Conservation (phyloP, 1,140 invertebrate genomes). For the Drosophila orosa region DNA sequence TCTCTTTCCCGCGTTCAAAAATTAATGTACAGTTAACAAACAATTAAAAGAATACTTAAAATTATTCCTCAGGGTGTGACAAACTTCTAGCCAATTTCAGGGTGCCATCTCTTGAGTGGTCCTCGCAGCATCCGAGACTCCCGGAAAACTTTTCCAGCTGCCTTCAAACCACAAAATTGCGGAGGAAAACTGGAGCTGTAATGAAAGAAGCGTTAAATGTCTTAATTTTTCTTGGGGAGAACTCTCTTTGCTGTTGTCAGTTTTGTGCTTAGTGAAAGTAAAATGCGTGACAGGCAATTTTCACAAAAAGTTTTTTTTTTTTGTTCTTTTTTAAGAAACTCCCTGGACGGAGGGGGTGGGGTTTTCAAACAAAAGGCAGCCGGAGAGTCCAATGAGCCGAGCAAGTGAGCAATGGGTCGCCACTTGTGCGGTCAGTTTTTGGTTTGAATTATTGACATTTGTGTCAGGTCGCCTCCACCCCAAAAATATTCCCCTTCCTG, state of each 20-base stretch:
- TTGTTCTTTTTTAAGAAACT: constrained; percentile 51
- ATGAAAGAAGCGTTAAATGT: constrained; percentile 81
- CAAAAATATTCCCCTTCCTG: constrained; percentile 36
- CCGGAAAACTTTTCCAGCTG: constrained; percentile 15
- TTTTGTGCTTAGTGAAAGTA: constrained; percentile 59
- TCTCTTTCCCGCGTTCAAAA: background rate
- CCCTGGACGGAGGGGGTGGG: background rate
- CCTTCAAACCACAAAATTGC: constrained; percentile 13
- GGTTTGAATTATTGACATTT: constrained; percentile 75
- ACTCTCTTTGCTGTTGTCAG: constrained; percentile 14
- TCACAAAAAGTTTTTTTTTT: constrained; percentile 42
- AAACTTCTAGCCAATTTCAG: constrained; percentile 32
- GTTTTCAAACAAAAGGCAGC: constrained; percentile 36
- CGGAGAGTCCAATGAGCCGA: constrained; percentile 60
- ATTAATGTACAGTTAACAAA: constrained; percentile 34
- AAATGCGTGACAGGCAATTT: constrained; percentile 75
- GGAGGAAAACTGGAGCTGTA: constrained; percentile 20
- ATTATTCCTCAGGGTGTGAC: constrained; percentile 3
- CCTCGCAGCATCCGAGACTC: constrained; percentile 2
- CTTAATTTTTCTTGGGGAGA: constrained; percentile 64
- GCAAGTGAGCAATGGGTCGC: constrained; percentile 57
- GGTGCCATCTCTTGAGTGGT: constrained; percentile 6
- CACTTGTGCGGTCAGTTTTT: constrained; percentile 50
- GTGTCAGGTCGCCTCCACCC: constrained; percentile 41
- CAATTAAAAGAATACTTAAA: constrained; percentile 21